phyloP scores from a whole-genome alignment of 2,888 invertebrate genomes.

The Patella caerulea region DNA sequence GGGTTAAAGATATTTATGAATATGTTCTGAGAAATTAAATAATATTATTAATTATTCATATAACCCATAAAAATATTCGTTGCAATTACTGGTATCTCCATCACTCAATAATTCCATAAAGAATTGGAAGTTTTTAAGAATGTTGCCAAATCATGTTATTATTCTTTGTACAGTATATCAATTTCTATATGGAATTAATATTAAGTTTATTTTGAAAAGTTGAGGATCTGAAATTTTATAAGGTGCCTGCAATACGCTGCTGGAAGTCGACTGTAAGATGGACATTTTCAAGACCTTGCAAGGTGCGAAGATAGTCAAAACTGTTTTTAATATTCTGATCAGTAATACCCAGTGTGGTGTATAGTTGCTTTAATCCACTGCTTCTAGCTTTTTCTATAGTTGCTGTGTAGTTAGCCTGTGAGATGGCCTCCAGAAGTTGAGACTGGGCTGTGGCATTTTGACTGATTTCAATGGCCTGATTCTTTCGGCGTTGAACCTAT shows the following conservation, averaged over 20 bases:
- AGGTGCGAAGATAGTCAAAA: constrained; percentile 62
- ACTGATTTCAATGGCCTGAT: constrained; percentile 53
- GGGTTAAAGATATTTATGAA: no score
- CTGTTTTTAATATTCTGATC: constrained; percentile 53
- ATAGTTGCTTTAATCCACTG: constrained; percentile 54
- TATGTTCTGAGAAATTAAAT: no score
- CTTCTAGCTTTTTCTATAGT: constrained; percentile 54
- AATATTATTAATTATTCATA: no score
- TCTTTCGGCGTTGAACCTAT: constrained; percentile 54
- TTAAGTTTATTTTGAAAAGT: not conserved
- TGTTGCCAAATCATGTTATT: no score
- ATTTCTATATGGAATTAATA: no score
- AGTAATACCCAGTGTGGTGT: constrained; percentile 46
- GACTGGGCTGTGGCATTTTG: constrained; percentile 51
- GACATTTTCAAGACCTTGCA: constrained; percentile 51
- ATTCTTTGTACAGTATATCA: no score
- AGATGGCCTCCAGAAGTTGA: constrained; percentile 35
- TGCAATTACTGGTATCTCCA: no score
- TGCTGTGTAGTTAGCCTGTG: constrained; percentile 56
- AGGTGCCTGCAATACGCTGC: constrained; percentile 51
- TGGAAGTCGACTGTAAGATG: constrained; percentile 64
- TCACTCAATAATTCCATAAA: no score
- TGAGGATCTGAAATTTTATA: constrained; percentile 16
- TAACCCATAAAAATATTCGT: no score
- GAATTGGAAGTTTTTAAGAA: no score